Evolutionary conservation across 2,888 invertebrate species (phyloP), one percentile per base, ranked within the genome.

Genomic region (Coleophora deauratella): DNA sequence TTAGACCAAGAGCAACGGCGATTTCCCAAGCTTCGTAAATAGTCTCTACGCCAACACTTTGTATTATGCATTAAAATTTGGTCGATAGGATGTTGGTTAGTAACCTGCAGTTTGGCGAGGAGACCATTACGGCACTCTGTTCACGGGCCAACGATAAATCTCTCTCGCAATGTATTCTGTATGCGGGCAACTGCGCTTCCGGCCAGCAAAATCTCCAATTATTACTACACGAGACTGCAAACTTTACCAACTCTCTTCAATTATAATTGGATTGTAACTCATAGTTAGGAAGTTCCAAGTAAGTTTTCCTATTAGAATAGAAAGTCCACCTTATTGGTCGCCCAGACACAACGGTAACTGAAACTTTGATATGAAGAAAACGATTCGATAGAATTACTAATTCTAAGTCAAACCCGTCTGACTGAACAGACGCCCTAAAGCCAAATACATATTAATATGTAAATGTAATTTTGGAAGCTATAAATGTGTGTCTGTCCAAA

Each of bases 381-480:
- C 9, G 7, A 9, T 4, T 15, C 10, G 8, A 27, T 13, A 14
- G 13, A 13, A 12, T 28, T 13, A 37, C 13, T 11, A 35, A 11
- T 27, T 37, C 37, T 27, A 30, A 13, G 9, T 4, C 14, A 30
- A 30, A 21, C 21, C 28, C 10, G n/a, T n/a, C 8, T 37, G 33
- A 15, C 38, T 30, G 13, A 28, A 35, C 39, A 36, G 40, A 43
- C 32, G 39, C 41, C 44, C 46, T 52, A 55, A 57, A 54, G 50
- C 46, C 46, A 47, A 52, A 54, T 51, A n/a, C n/a, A n/a, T n/a
- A 56, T 55, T 62, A 54, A 65, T 67, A 62, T 62, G 59, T 60
- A 67, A 66, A 68, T 66, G 66, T 72, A 73, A 69, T 71, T 71
- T 75, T 66, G 72, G 71, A 80, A 71, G 72, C 67, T 69, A 76